These are phyloP conservation scores for Tineola bisselliella DNA, from an alignment of 2,888 invertebrate species.

Conservation along the genomic window DNA sequence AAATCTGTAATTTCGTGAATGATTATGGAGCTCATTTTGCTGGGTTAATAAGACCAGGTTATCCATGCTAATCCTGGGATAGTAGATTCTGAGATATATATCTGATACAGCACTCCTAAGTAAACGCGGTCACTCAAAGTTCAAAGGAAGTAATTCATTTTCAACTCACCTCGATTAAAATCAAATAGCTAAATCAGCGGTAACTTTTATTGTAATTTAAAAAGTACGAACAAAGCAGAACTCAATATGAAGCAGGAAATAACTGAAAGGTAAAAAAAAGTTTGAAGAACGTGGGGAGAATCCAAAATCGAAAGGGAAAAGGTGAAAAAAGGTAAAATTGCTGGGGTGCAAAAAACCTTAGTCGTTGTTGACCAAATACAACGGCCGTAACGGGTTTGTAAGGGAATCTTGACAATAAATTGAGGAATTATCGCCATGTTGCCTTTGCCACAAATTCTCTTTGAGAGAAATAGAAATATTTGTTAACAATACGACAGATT, in stretches of 20 bases:
- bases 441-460: not conserved
- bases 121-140: no score
- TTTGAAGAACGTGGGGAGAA: not conserved
- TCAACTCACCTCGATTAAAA: not conserved
- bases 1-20: no score
- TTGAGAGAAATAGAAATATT: not conserved
- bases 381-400: not conserved
- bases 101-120: no score
- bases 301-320: not conserved
- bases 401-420: not conserved
- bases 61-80: no score
- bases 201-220: not conserved
- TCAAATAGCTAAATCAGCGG: not conserved
- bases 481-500: not conserved
- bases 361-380: constrained; percentile 1
- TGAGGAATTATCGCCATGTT: constrained; percentile 1
- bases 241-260: not conserved
- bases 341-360: not conserved
- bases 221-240: not conserved
- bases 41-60: no score
- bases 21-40: no score
- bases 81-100: no score
- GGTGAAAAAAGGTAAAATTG: not conserved
- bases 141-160: no score
- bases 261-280: not conserved